Evolutionary conservation across 1,140 invertebrate genomes (phyloP), one percentile per base, ranked within the genome.

Genomic region (Lordiphosa mommai): DNA sequence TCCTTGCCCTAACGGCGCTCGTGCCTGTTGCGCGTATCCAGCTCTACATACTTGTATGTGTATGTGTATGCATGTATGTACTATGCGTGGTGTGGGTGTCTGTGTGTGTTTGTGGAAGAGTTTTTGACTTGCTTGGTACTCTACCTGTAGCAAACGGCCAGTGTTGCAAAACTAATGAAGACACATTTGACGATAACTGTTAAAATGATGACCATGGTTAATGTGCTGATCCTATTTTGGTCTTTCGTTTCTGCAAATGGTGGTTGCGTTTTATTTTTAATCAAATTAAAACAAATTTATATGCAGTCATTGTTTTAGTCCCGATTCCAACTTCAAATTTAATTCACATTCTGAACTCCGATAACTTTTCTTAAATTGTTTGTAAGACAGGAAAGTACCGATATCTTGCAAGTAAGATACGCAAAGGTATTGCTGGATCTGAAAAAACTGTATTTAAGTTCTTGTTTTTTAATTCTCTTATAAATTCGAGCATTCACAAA

Each of bases 101-200:
- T 41, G 44, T 50, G 47, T 49, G 37, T 20, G 30, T 60, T 46
- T 23, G 16, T 16, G 33, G 32, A 40, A 49, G 41, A 63, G 38
- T 41, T 17, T 64, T 61, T 72, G 63, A 72, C 59, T 86, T 86
- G 76, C 82, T 73, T 84, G 74, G 89, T 91, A 93, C 91, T 92
- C 90, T 95, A 96, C 96, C 96, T 97, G 95, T 97, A 97, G 93
- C 96, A 97, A 92, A 96, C 93, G 89, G 96, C 96, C 92, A 96
- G 93, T 91, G 96, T 92, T 89, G 96, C 95, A 93, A 98, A 96
- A 92, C 94, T 94, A 92, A 97, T 93, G 93, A 97, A 97, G 92
- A 97, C 95, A 89, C 93, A 93, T 88, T 95, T 96, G 89, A 97
- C 95, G 89, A 96, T 96, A 89, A 93, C 93, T 87, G 96, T 95